Base-by-base conservation (phyloP, 1,140 invertebrate genomes). In the Zelostemma sp. region DNA sequence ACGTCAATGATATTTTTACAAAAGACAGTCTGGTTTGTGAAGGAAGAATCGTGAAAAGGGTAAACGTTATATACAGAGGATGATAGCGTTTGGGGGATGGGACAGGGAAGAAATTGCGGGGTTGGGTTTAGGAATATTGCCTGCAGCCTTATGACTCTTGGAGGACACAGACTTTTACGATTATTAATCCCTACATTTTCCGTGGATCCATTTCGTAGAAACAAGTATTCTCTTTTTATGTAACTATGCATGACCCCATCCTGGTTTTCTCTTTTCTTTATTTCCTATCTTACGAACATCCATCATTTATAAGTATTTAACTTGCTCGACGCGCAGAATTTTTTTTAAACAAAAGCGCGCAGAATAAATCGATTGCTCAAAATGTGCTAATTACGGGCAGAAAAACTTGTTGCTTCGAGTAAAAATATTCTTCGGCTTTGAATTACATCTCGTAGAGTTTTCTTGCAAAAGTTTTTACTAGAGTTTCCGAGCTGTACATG, bases 181-280 rank as follows among this genome's bases (percentile, higher is more conserved):
- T 79, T 79, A 77, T 78, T 77, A 77, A 79, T 79, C 68, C 63
- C 59, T 66, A 70, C 68, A 74, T 77, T 73, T 75, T 71, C 58
- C 53, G 72, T 61, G 68, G 54, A 74, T 76, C 62, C 54, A 48
- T 74, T 73, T 72, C 57, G 31, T 50, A 18, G 46, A 15, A 31
- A 48, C 25, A 40, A 50, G 43, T 47, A 56, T 56, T 41, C 19
- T 46, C 47, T 55, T 50, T 14, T 58, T 14, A 56, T 55, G 19
- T 62, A 18, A 55, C 40, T 40, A 63, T 15, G 19, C 12, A 31
- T 21, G 17, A n/a, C 12, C 6, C 45, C 45, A 19, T 21, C 25
- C 8, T n/a, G n/a, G 6, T 5, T 2, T 47, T 5, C 16, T 3
- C 18, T 3, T 45, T 2, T 11, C 4, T 45, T 8, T 8, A 17